A percentile compares a stretch with the other conserved stretches of the same genome.
Evolutionary conservation across 92 coral and sea anemone species (phyloP).

Genomic region (Paragorgia papillata): DNA sequence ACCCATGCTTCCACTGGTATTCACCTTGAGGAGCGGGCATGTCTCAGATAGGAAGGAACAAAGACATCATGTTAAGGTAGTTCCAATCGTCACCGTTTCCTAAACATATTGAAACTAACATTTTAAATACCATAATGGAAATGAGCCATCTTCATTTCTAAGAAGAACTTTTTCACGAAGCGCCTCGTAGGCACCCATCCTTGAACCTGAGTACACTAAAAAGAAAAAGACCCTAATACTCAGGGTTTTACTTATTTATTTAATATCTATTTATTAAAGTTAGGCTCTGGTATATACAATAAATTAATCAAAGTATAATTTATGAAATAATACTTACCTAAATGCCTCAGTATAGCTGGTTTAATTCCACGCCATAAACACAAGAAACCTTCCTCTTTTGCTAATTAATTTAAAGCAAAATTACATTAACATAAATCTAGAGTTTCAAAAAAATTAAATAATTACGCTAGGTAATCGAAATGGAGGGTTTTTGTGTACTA

Average conservation of each 20-base stretch:
- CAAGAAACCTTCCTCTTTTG: conserved; percentile 82
- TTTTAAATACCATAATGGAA: conserved; percentile 78
- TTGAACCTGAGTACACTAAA: conserved; percentile 89
- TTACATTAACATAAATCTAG: too few species aligned
- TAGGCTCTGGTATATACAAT: too few species aligned
- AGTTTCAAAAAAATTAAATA: too few species aligned
- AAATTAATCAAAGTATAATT: not conserved
- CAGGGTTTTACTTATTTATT: too few species aligned
- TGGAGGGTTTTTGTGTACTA: too few species aligned
- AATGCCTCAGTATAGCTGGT: conserved; percentile 88
- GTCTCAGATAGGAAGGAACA: too few species aligned
- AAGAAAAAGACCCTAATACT: not conserved
- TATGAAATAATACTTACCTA: conserved; percentile 55
- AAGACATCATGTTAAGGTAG: too few species aligned
- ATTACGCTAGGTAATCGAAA: too few species aligned
- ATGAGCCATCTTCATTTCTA: conserved; percentile 78
- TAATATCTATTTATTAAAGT: too few species aligned
- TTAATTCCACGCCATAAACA: conserved; percentile 94
- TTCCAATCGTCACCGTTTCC: too few species aligned
- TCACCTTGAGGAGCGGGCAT: too few species aligned
- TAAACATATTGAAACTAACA: not conserved
- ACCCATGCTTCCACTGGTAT: too few species aligned
- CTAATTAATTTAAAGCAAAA: conserved; percentile 36
- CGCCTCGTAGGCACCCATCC: conserved; percentile 94
- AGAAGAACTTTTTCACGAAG: conserved; percentile 79